Base-by-base conservation (phyloP, 2,888 invertebrate genomes). In the Cephonodes hylas region DNA sequence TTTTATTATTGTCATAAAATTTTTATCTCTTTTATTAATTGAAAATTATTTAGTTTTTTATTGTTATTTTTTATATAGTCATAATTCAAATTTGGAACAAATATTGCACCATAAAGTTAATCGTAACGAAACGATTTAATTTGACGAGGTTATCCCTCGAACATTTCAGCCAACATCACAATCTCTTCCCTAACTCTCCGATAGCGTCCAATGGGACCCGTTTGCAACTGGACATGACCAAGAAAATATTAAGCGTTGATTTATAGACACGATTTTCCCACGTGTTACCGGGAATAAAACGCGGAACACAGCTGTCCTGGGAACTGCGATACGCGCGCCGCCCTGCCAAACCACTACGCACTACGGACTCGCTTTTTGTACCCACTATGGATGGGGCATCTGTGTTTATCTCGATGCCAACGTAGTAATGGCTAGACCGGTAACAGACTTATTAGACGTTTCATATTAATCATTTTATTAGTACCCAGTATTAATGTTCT, bases 231-330 rank as follows among this genome's bases (percentile, higher is more conserved):
- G 69, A 63, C 62, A n/a, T 67, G 70, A 72, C 73, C 77, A 82
- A 79, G 82, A 81, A 80, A 79, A 78, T 72, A 66, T 70, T 69
- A 68, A 72, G 69, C 71, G 71, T 78, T 85, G 88, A 88, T 89
- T 87, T 87, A 89, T 86, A 78, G 83, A 80, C 81, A 76, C 77
- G 81, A 79, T 84, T 80, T 91, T 92, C 91, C 89, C 91, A 92
- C 91, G 89, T 89, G 88, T 85, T 89, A 89, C 88, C 77, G 66
- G 82, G 91, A 91, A 91, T 74, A 77, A 70, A 85, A 89, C 91
- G 89, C 89, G 91, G 91, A 91, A 91, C 88, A 86, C 81, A 66
- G 61, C 64, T 58, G 67, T 73, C 79, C 79, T 89, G 89, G 89
- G 90, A 89, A 89, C 83, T 80, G 80, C 78, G 74, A 77, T 74